Conservation (phyloP, 2,888 invertebrate genomes). For the Brachylomia viminalis region DNA sequence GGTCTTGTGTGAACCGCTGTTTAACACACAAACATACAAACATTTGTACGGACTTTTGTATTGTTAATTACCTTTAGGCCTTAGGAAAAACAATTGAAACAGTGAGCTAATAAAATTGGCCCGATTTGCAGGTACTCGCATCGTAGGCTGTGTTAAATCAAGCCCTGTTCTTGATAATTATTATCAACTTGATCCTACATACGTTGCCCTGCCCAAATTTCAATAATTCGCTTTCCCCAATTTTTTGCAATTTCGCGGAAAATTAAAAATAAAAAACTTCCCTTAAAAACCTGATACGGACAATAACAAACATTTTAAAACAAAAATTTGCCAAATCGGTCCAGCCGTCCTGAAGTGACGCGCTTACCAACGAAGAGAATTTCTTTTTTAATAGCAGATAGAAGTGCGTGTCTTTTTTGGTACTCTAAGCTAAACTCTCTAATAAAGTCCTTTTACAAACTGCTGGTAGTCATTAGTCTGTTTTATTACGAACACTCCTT, state of each 20-base stretch:
- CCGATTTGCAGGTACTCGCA: background rate
- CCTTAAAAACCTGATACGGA: too few species aligned
- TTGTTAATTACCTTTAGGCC: constrained; percentile 3
- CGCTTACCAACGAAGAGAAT: too few species aligned
- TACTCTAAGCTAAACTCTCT: background rate
- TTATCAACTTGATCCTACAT: background rate
- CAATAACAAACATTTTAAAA: too few species aligned
- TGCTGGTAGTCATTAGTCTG: background rate
- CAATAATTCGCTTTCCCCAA: too few species aligned
- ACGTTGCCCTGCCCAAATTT: too few species aligned
- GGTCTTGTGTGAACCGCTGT: constrained; percentile 15
- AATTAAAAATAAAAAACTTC: too few species aligned
- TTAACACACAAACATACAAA: constrained; percentile 9
- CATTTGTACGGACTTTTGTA: background rate
- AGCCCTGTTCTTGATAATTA: background rate
- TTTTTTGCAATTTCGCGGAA: too few species aligned
- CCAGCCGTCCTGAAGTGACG: too few species aligned
- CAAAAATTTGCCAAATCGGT: too few species aligned
- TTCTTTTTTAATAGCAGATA: too few species aligned
- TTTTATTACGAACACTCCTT: background rate
- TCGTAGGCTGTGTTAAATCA: background rate
- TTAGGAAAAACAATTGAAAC: background rate
- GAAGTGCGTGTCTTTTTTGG: background rate
- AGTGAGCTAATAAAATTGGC: background rate
- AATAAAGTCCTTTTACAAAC: too few species aligned